These are phyloP conservation scores for Drosophila sechellia DNA, from an alignment of 1,140 invertebrate species.

Conservation along the genomic window DNA sequence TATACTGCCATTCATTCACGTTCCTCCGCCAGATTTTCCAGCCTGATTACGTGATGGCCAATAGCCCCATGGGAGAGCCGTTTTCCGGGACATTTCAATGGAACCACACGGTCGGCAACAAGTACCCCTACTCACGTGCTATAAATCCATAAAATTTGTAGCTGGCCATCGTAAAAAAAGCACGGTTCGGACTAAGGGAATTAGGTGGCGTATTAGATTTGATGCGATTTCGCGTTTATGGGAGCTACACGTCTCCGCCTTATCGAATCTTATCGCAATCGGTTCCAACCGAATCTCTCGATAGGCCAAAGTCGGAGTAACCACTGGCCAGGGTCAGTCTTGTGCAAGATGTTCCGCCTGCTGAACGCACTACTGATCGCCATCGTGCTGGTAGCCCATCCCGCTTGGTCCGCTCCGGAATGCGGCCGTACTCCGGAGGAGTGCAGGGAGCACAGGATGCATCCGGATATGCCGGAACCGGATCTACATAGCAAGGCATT, in stretches of 20 bases:
- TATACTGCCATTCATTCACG: constrained; percentile 33
- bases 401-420: constrained; percentile 51
- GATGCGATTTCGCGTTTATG: constrained; percentile 53
- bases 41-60: constrained; percentile 51
- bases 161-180: constrained; percentile 60
- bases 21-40: constrained; percentile 35
- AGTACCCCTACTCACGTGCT: constrained; percentile 51
- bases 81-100: constrained; percentile 4
- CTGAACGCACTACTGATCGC: constrained; percentile 43
- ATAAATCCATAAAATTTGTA: constrained; percentile 69
- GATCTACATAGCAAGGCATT: not conserved
- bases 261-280: constrained; percentile 65
- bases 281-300: constrained; percentile 18
- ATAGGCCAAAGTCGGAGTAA: constrained; percentile 17
- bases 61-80: constrained; percentile 2
- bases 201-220: constrained; percentile 58
- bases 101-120: constrained; percentile 12
- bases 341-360: constrained; percentile 50
- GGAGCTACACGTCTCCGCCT: constrained; percentile 6
- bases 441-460: constrained; percentile 64
- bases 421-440: constrained; percentile 53
- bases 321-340: constrained; percentile 44
- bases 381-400: constrained; percentile 31
- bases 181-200: constrained; percentile 33
- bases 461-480: constrained; percentile 59